Evolutionary conservation across 30 jellyfish, hydroid and myxozoan genomes (phyloP).

Genomic region (Aurelia aurita): DNA sequence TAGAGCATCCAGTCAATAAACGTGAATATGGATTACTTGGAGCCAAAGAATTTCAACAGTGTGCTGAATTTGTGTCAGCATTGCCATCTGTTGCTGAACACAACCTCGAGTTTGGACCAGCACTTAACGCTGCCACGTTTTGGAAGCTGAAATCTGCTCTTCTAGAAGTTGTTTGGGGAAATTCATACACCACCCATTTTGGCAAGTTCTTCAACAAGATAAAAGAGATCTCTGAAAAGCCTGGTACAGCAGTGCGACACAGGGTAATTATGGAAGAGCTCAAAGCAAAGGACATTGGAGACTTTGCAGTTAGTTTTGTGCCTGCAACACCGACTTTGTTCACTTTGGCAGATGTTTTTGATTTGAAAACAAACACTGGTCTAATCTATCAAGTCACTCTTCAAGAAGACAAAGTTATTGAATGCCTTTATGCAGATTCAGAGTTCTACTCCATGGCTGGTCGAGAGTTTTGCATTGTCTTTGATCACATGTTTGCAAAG

Average conservation of each 20-base stretch:
- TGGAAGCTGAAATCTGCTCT: constrained; percentile 42
- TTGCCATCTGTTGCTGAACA: constrained; percentile 18
- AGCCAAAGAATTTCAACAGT: not conserved
- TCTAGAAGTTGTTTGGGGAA: constrained; percentile 45
- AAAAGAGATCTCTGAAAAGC: not conserved
- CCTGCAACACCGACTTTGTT: not conserved
- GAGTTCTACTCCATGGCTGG: constrained; percentile 28
- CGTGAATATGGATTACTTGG: constrained; percentile 10
- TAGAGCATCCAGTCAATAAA: constrained; percentile 26
- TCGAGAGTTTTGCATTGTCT: constrained; percentile 28
- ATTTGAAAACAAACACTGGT: not conserved
- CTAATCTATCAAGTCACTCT: not conserved
- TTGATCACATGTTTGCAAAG: constrained; percentile 43
- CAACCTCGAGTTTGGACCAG: constrained; percentile 18
- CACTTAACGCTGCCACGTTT: not conserved
- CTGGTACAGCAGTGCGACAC: constrained; percentile 24
- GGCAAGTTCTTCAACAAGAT: constrained; percentile 11
- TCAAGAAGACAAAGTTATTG: constrained; percentile 15
- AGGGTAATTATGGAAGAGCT: not conserved
- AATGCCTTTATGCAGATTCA: constrained; percentile 19
- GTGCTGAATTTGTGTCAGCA: constrained; percentile 27
- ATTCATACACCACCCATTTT: constrained; percentile 1
- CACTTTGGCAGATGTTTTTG: constrained; percentile 29
- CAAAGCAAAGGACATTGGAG: not conserved
- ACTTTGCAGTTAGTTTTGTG: constrained; percentile 2